These are phyloP conservation scores for Drosophila takahashii DNA, from an alignment of 1,140 invertebrate genomes.

Conservation along the genomic window DNA sequence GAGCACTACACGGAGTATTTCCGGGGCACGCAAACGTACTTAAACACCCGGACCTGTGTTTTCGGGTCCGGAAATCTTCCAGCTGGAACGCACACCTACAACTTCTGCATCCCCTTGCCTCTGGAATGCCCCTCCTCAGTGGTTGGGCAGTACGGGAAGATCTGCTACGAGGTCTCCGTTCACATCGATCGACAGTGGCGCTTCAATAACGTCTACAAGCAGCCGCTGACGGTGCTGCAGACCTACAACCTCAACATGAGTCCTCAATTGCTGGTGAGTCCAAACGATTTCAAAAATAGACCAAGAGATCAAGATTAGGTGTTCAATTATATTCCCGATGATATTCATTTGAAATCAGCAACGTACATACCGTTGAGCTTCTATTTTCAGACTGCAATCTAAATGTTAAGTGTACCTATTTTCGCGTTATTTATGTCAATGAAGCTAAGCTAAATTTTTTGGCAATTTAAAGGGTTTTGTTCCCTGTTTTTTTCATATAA, in stretches of 20 bases:
- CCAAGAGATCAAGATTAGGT: too few relatives aligned
- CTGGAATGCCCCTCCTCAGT: constrained; percentile 88
- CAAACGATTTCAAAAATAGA: not conserved
- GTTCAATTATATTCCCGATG: too few relatives aligned
- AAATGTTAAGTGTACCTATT: too few relatives aligned
- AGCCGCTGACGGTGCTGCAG: constrained; percentile 89
- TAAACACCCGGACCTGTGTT: constrained; percentile 44
- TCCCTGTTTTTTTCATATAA: too few relatives aligned
- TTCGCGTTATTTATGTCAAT: too few relatives aligned
- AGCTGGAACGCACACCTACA: constrained; percentile 64
- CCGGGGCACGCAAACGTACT: constrained; percentile 55
- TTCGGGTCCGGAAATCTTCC: constrained; percentile 56
- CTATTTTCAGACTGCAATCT: too few relatives aligned
- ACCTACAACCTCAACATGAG: constrained; percentile 90
- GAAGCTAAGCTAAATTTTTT: too few relatives aligned
- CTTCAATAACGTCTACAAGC: constrained; percentile 90
- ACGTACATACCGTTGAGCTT: not conserved
- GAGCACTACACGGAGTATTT: constrained; percentile 54
- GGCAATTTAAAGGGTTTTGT: too few relatives aligned
- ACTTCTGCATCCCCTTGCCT: constrained; percentile 85
- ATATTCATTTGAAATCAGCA: not conserved
- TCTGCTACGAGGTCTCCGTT: constrained; percentile 89
- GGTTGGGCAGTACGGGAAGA: constrained; percentile 89
- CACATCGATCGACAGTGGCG: constrained; percentile 90
- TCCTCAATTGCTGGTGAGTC: constrained; percentile 62